phyloP scores from a whole-genome alignment of 2,113 vertebrate genomes.

The Varanus salvator region DNA sequence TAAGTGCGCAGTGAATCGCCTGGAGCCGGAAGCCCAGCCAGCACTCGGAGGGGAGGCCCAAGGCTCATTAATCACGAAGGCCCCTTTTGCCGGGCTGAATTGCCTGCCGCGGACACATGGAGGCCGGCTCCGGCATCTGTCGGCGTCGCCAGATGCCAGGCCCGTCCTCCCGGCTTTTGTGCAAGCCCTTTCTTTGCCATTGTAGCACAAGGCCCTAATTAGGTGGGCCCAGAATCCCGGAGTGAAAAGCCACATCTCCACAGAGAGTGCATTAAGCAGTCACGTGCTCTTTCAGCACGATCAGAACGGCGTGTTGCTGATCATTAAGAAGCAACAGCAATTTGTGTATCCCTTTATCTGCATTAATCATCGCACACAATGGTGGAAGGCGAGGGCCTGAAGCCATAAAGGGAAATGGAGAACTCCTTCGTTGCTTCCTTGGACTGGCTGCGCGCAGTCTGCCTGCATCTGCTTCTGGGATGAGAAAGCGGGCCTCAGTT shows the following conservation, averaged over 20 bases:
- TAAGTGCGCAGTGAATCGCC: constrained; percentile 57
- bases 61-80: constrained; percentile 57
- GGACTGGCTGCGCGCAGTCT: constrained; percentile 13
- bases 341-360: constrained; percentile 26
- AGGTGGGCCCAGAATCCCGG: constrained; percentile 23
- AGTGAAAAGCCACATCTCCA: constrained; percentile 37
- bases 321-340: constrained; percentile 16
- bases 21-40: constrained; percentile 48
- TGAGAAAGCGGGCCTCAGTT: not conserved
- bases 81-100: constrained; percentile 57
- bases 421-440: constrained; percentile 17
- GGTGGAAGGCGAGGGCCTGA: not conserved
- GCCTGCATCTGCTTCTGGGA: not conserved
- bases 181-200: constrained; percentile 44
- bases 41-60: constrained; percentile 35
- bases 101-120: constrained; percentile 55
- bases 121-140: constrained; percentile 50
- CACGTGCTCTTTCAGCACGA: constrained; percentile 26
- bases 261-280: not conserved
- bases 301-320: not conserved
- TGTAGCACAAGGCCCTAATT: constrained; percentile 53
- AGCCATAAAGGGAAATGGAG: constrained; percentile 29
- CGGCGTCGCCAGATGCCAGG: constrained; percentile 68
- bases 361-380: not conserved
- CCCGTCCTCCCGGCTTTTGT: constrained; percentile 40